A percentile compares a stretch with the other conserved stretches of the same genome.
phyloP scores from a whole-genome alignment of 2,888 invertebrate genomes.

The Aporophyla lueneburgensis region DNA sequence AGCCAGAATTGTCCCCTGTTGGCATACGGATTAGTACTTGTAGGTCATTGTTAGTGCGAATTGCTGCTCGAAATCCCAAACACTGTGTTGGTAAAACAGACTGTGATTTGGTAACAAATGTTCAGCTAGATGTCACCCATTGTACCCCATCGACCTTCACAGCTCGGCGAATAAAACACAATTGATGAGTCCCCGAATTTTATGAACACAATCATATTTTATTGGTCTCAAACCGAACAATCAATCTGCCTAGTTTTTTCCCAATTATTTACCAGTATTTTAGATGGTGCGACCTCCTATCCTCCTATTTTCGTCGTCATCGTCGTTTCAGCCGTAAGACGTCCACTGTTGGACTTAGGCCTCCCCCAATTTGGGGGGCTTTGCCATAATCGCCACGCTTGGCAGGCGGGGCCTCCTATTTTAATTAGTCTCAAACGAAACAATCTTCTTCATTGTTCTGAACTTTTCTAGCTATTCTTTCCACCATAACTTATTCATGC shows the following conservation, averaged over 20 bases:
- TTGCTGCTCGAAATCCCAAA: neutral
- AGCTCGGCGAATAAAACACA: conserved; percentile 25
- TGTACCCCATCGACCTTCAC: conserved; percentile 31
- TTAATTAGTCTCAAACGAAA: no score
- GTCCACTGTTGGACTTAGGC: no score
- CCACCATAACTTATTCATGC: conserved; percentile 56
- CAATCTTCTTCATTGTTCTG: neutral
- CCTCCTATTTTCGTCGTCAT: no score
- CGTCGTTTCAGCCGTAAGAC: no score
- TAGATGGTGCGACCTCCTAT: no score
- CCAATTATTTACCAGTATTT: no score
- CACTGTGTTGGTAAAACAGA: neutral
- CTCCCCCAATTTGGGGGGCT: no score
- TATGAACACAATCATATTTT: conserved; percentile 38
- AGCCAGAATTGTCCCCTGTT: neutral
- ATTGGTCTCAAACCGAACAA: conserved; percentile 24
- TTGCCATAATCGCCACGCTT: no score
- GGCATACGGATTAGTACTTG: neutral
- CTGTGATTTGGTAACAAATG: conserved; percentile 7
- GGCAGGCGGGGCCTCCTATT: no score
- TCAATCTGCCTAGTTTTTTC: no score
- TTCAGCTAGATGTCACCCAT: conserved; percentile 8
- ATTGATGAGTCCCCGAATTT: conserved; percentile 45
- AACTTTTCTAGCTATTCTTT: conserved; percentile 20
- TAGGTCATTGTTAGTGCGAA: neutral